These are phyloP conservation scores for Cheilosia variabilis DNA, from an alignment of 2,888 invertebrate species.

Conservation along the genomic window DNA sequence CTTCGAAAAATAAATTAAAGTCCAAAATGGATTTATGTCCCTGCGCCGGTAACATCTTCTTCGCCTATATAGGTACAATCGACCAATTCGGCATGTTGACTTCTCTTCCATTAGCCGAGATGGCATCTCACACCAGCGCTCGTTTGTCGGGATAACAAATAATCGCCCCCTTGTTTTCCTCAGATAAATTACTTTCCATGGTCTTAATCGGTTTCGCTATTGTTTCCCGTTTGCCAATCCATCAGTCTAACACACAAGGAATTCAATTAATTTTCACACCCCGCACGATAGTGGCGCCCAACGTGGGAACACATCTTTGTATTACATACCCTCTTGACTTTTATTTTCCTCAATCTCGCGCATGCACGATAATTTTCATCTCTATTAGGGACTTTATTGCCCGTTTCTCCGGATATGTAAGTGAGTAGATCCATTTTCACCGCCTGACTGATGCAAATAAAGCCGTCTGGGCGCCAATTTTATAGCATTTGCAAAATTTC, in stretches of 20 bases:
- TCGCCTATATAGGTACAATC: background rate
- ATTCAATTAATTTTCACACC: slow-evolving; percentile 68
- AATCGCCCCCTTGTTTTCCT: background rate
- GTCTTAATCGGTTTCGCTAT: slow-evolving; percentile 50
- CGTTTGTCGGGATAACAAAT: background rate
- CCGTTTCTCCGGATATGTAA: slow-evolving; percentile 29
- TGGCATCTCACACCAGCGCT: slow-evolving; percentile 22
- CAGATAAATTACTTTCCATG: slow-evolving; percentile 40
- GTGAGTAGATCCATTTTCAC: slow-evolving; percentile 42
- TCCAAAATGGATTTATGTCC: too few relatives aligned
- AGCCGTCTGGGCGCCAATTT: slow-evolving; percentile 67
- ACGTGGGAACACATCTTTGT: slow-evolving; percentile 48
- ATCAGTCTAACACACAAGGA: slow-evolving; percentile 70
- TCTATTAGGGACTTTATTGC: slow-evolving; percentile 47
- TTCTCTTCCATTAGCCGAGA: slow-evolving; percentile 38
- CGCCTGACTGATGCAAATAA: slow-evolving; percentile 69
- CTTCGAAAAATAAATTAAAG: too few relatives aligned
- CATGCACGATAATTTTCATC: slow-evolving; percentile 47
- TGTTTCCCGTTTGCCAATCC: slow-evolving; percentile 57
- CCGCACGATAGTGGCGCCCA: slow-evolving; percentile 58
- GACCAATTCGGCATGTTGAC: slow-evolving; percentile 35
- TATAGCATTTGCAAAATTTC: slow-evolving; percentile 56
- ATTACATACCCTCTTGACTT: background rate
- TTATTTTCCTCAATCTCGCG: background rate
- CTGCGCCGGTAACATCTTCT: too few relatives aligned